A percentile compares a stretch with the other conserved stretches of the same genome.
phyloP scores from a whole-genome alignment of 2,797 vertebrate genomes.

The Trichosurus vulpecula region DNA sequence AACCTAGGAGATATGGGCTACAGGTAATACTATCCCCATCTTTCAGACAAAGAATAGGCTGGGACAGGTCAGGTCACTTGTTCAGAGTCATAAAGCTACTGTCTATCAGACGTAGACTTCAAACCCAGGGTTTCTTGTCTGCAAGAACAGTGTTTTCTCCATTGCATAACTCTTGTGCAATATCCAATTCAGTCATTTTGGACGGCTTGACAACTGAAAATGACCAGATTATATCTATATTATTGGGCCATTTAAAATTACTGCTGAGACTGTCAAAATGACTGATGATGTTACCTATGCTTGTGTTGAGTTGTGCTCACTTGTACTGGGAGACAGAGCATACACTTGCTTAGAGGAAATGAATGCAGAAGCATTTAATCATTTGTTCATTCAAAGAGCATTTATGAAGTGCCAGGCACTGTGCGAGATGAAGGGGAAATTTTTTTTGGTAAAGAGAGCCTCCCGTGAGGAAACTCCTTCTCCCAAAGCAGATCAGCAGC shows the following conservation, averaged over 20 bases:
- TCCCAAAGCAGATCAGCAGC: not conserved
- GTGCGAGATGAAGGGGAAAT: not conserved
- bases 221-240: not conserved
- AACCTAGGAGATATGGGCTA: not conserved
- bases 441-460: not conserved
- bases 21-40: not conserved
- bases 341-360: not conserved
- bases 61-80: not conserved
- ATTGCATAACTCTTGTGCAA: not conserved
- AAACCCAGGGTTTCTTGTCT: not conserved
- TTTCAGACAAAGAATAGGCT: not conserved
- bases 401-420: not conserved
- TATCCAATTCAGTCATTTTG: not conserved
- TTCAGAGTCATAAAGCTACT: not conserved
- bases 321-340: not conserved
- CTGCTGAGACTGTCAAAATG: not conserved
- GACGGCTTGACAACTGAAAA: not conserved
- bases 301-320: not conserved
- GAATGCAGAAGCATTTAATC: not conserved
- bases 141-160: not conserved
- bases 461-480: not conserved
- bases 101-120: not conserved
- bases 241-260: not conserved
- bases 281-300: not conserved
- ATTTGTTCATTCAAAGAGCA: not conserved